Percentiles rank a stretch among this genome's conserved stretches.
Evolutionary conservation across 1,140 invertebrate genomes (phyloP).

Genomic region (Cydia amplana): DNA sequence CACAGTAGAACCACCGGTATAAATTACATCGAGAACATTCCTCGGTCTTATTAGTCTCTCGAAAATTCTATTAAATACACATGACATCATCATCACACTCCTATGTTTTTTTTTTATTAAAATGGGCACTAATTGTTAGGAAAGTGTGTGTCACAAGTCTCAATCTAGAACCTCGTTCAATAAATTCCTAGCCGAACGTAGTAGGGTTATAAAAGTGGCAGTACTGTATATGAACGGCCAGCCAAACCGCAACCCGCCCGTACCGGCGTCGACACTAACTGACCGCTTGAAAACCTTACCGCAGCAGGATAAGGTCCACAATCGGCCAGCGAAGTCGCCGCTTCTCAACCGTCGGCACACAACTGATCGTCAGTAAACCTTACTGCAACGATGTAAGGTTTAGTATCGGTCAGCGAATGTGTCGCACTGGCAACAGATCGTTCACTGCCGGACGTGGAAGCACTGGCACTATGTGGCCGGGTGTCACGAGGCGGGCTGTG

Average conservation of each 20-base stretch:
- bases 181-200: not conserved
- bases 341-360: not conserved
- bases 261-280: not conserved
- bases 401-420: slow-evolving; percentile 28
- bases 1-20: not conserved
- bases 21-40: not conserved
- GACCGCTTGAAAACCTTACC: not conserved
- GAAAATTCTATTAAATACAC: not conserved
- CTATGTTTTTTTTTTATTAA: not conserved
- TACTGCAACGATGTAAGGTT: not conserved
- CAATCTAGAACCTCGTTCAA: not conserved
- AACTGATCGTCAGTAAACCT: not conserved
- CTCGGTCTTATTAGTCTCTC: not conserved
- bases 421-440: not conserved
- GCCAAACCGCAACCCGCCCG: slow-evolving; percentile 9
- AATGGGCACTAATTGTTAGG: too few relatives aligned
- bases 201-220: not conserved
- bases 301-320: not conserved
- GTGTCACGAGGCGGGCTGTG: slow-evolving; percentile 61
- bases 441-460: slow-evolving; percentile 71
- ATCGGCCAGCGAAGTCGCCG: not conserved
- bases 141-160: too few relatives aligned
- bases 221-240: not conserved
- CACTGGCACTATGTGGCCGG: slow-evolving; percentile 75
- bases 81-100: not conserved